phyloP scores from a whole-genome alignment of 1,140 invertebrate genomes.

The Plutomurus gul region DNA sequence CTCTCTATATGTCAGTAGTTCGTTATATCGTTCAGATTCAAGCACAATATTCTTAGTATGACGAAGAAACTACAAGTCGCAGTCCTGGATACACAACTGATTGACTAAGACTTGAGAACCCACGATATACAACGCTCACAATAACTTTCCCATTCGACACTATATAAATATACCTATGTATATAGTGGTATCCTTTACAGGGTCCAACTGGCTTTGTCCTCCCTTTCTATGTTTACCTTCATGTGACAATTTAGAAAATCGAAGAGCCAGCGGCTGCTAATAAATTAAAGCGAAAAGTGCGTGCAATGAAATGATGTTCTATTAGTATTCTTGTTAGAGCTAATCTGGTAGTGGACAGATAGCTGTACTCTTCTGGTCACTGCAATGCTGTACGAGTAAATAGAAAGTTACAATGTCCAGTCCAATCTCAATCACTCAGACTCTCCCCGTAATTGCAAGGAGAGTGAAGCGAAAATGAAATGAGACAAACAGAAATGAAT shows the following conservation, averaged over 20 bases:
- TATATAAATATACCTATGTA: neutral
- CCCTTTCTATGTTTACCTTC: neutral
- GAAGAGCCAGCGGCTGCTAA: neutral
- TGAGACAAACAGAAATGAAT: constrained; percentile 2
- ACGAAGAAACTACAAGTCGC: too few species aligned
- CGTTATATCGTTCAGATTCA: too few species aligned
- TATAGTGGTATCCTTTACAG: neutral
- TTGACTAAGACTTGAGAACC: too few species aligned
- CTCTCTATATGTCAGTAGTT: too few species aligned
- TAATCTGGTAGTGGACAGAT: neutral
- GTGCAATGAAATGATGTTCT: neutral
- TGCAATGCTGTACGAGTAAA: neutral
- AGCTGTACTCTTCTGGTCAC: neutral
- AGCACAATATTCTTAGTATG: too few species aligned
- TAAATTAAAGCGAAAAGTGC: constrained; percentile 14
- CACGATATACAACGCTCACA: too few species aligned
- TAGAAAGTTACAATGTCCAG: neutral
- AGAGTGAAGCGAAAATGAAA: neutral
- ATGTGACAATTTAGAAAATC: neutral
- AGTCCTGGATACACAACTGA: too few species aligned
- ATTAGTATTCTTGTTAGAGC: neutral
- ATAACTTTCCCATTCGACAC: too few species aligned
- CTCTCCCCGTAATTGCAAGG: neutral
- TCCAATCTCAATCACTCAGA: neutral
- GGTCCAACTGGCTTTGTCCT: neutral